These are phyloP conservation scores for Hirtodrosophila cameraria DNA, from an alignment of 2,888 invertebrate species.

Conservation along the genomic window DNA sequence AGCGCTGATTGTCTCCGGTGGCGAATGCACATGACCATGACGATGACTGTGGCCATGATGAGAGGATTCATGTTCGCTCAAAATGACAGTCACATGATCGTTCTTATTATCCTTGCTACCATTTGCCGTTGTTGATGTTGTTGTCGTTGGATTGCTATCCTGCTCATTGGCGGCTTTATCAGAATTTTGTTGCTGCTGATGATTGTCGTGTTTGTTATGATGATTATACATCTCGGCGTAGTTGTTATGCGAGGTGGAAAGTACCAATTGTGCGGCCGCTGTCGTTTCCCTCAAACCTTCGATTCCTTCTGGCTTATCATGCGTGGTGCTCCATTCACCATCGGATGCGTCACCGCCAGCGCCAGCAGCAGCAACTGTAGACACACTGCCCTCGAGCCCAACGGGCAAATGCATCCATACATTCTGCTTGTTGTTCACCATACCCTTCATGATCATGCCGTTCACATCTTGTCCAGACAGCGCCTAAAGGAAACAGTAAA, in stretches of 20 bases:
- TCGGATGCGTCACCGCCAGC: conserved; percentile 64
- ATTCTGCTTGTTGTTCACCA: conserved; percentile 89
- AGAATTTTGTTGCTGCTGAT: conserved; percentile 67
- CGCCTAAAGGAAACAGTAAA: conserved; percentile 58
- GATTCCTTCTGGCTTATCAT: conserved; percentile 55
- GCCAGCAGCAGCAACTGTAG: conserved; percentile 42
- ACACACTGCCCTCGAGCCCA: conserved; percentile 37
- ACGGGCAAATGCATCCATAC: conserved; percentile 84
- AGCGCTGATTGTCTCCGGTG: conserved; percentile 92
- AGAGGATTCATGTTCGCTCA: conserved; percentile 86
- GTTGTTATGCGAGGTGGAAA: conserved; percentile 82
- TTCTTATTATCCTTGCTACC: conserved; percentile 84
- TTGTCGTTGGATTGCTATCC: too few species aligned
- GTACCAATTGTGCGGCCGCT: conserved; percentile 81
- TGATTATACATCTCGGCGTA: conserved; percentile 81
- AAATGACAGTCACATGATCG: conserved; percentile 91
- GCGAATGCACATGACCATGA: conserved; percentile 94
- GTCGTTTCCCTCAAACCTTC: conserved; percentile 60
- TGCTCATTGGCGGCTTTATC: conserved; percentile 78
- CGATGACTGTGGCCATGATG: conserved; percentile 95
- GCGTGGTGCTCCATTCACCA: conserved; percentile 46
- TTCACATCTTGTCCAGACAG: conserved; percentile 85
- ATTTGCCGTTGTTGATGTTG: conserved; percentile 51
- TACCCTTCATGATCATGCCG: conserved; percentile 93
- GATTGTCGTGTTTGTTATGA: conserved; percentile 64